A percentile compares a stretch with the other conserved stretches of the same genome.
phyloP scores from a whole-genome alignment of 1,140 invertebrate genomes.

The Zeugodacus cucurbitae region DNA sequence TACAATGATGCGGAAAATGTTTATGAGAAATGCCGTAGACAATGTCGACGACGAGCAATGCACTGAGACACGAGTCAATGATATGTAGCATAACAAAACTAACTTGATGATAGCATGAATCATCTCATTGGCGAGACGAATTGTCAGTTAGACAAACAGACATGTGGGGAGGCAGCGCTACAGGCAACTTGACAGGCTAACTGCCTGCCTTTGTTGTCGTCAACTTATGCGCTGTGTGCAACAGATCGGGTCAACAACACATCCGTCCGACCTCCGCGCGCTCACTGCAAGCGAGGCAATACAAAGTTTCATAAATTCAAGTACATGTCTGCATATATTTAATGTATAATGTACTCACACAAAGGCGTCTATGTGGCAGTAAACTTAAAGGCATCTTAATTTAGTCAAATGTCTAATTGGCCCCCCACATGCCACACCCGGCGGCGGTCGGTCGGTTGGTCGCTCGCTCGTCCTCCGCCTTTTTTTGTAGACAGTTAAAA shows the following conservation, averaged over 20 bases:
- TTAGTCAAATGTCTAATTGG: slow-evolving; percentile 32
- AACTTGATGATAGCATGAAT: slow-evolving; percentile 8
- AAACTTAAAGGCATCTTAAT: slow-evolving; percentile 28
- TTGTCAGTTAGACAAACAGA: background rate
- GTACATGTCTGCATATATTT: background rate
- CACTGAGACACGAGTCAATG: slow-evolving; percentile 37
- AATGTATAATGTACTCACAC: background rate
- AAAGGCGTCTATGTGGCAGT: background rate
- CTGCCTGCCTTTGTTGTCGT: background rate
- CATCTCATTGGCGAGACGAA: background rate
- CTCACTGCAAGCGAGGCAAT: background rate
- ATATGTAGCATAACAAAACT: background rate
- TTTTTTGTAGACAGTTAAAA: background rate
- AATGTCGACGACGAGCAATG: background rate
- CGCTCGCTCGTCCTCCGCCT: too few relatives aligned
- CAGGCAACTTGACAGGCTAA: background rate
- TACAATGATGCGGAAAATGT: slow-evolving; percentile 28
- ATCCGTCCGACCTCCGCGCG: background rate
- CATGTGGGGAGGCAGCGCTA: background rate
- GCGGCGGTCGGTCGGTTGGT: too few relatives aligned
- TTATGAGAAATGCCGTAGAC: slow-evolving; percentile 35
- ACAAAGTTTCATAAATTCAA: background rate
- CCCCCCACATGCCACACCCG: background rate
- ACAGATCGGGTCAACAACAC: slow-evolving; percentile 30
- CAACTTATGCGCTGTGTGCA: background rate